Percentiles rank a stretch among this genome's conserved stretches.
Conservation (phyloP, 2,888 invertebrate genomes). For the Acleris sparsana region DNA sequence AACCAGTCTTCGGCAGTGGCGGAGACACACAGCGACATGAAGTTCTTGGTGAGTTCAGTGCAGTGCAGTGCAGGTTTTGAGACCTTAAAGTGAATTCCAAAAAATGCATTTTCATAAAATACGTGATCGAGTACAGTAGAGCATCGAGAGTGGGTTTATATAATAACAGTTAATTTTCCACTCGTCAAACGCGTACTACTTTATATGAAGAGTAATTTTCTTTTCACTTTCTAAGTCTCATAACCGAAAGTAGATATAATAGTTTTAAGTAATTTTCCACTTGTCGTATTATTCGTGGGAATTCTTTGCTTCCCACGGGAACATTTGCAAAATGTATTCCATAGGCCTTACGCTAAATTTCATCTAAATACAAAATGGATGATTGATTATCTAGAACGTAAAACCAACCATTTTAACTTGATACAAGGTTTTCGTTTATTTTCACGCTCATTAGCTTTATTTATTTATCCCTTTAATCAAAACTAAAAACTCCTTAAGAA, state of each 20-base stretch:
- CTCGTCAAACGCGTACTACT: background rate
- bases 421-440: too few relatives aligned
- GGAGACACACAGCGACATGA: slow-evolving; percentile 80
- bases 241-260: slow-evolving; percentile 19
- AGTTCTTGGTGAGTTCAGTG: slow-evolving; percentile 75
- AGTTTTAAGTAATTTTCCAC: slow-evolving; percentile 8
- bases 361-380: too few relatives aligned
- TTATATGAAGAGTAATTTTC: slow-evolving; percentile 49
- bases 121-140: background rate
- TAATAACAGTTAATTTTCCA: slow-evolving; percentile 17
- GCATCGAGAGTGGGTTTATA: slow-evolving; percentile 2
- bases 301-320: too few relatives aligned
- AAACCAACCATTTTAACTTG: too few relatives aligned
- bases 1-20: slow-evolving; percentile 80
- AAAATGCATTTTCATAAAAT: background rate
- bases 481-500: too few relatives aligned
- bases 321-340: too few relatives aligned
- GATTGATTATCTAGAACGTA: too few relatives aligned
- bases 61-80: slow-evolving; percentile 45
- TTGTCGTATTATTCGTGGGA: background rate
- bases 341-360: too few relatives aligned
- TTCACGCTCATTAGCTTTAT: too few relatives aligned
- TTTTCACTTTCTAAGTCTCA: slow-evolving; percentile 53
- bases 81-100: slow-evolving; percentile 19
- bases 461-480: too few relatives aligned